These are phyloP conservation scores for Hartigia nigra DNA, from an alignment of 2,888 invertebrate genomes.

Conservation along the genomic window DNA sequence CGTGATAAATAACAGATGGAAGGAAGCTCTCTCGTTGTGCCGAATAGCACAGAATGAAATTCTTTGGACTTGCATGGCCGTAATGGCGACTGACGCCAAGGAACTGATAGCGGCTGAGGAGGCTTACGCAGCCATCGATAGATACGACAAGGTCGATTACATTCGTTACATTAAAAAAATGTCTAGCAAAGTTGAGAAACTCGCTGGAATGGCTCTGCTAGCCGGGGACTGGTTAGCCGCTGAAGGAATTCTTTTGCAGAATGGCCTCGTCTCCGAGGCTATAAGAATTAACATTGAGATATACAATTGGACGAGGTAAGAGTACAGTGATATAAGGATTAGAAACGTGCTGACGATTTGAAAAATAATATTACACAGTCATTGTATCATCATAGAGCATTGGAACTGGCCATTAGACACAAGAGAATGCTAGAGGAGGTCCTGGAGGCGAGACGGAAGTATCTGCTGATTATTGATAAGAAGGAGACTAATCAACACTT, in stretches of 20 bases:
- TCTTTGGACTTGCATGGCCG: slow-evolving; percentile 96
- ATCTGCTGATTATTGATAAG: slow-evolving; percentile 71
- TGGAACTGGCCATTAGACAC: slow-evolving; percentile 80
- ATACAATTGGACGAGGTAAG: slow-evolving; percentile 78
- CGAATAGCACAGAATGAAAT: slow-evolving; percentile 74
- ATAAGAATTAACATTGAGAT: slow-evolving; percentile 78
- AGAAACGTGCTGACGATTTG: fast-evolving
- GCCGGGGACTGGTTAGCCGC: slow-evolving; percentile 78
- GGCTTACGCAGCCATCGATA: slow-evolving; percentile 91
- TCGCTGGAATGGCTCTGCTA: slow-evolving; percentile 76
- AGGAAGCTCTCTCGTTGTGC: slow-evolving; percentile 85
- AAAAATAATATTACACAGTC: not conserved
- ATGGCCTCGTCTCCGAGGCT: slow-evolving; percentile 76
- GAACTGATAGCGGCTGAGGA: slow-evolving; percentile 93
- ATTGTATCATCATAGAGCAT: slow-evolving; percentile 68
- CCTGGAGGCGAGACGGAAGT: slow-evolving; percentile 74
- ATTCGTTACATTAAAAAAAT: slow-evolving; percentile 80
- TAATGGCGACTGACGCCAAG: slow-evolving; percentile 87
- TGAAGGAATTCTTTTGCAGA: slow-evolving; percentile 77
- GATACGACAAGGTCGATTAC: slow-evolving; percentile 88
- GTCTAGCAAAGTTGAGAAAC: slow-evolving; percentile 69
- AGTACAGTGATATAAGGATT: not conserved
- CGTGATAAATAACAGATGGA: slow-evolving; percentile 83
- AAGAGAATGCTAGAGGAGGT: slow-evolving; percentile 80
- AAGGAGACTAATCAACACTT: slow-evolving; percentile 71